phyloP scores from a whole-genome alignment of 2,113 vertebrate species.

The Eonycteris spelaea region DNA sequence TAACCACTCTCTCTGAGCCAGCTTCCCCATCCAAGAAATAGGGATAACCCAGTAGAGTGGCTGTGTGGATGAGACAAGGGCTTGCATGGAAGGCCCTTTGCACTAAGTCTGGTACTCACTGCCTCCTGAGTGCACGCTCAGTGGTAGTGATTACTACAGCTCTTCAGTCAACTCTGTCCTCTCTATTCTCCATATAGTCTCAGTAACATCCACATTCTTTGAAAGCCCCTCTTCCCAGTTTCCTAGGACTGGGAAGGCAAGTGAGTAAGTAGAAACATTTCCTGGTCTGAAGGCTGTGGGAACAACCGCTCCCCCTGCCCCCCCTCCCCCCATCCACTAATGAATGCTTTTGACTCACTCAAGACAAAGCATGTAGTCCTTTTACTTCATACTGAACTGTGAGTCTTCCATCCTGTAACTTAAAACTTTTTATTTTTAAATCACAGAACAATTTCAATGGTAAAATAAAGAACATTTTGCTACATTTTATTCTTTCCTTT shows the following conservation, averaged over 20 bases:
- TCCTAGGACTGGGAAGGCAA: neutral
- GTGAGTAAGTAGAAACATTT: neutral
- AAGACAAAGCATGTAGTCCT: neutral
- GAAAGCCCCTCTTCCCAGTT: neutral
- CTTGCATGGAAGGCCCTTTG: neutral
- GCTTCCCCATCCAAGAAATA: neutral
- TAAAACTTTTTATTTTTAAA: neutral
- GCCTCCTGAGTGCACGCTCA: neutral
- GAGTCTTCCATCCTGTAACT: neutral
- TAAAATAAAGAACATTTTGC: neutral
- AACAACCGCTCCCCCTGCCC: no score
- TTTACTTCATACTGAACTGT: neutral
- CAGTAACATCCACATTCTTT: neutral
- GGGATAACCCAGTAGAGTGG: neutral
- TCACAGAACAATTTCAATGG: neutral
- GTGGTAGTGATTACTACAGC: neutral
- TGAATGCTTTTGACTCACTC: neutral
- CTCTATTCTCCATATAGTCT: neutral
- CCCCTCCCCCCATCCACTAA: no score
- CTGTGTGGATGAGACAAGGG: neutral
- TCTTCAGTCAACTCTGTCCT: neutral
- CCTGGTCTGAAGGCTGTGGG: neutral
- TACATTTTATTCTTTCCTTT: neutral
- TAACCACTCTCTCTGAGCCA: neutral
- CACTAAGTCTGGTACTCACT: no score